phyloP scores from a whole-genome alignment of 2,888 invertebrate species.

The Drosophila borealis region DNA sequence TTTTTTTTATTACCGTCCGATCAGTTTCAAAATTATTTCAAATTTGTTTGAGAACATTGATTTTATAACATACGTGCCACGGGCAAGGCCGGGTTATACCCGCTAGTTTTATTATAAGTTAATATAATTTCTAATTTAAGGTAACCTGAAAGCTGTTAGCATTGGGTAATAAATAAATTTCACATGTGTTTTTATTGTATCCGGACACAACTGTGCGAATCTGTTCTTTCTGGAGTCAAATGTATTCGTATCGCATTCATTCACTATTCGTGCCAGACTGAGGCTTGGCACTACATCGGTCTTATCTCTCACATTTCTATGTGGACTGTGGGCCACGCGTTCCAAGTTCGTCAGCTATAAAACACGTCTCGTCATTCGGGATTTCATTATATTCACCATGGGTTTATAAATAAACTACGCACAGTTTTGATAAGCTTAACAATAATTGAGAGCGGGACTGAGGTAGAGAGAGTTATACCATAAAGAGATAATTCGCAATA shows the following conservation, averaged over 20 bases:
- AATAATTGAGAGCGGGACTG: neutral
- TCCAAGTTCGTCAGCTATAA: constrained; percentile 48
- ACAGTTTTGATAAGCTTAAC: neutral
- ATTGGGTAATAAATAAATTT: neutral
- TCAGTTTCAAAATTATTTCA: too few relatives aligned
- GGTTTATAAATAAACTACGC: constrained; percentile 50
- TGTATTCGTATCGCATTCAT: constrained; percentile 30
- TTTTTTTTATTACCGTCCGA: too few relatives aligned
- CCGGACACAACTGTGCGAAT: constrained; percentile 12
- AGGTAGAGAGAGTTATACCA: neutral
- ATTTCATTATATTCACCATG: constrained; percentile 1
- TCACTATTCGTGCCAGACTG: constrained; percentile 26
- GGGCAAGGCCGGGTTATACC: too few relatives aligned
- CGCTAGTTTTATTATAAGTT: too few relatives aligned
- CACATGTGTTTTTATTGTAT: constrained; percentile 1
- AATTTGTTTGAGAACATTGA: too few relatives aligned
- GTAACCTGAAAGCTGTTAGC: too few relatives aligned
- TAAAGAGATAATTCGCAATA: neutral
- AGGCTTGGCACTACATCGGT: constrained; percentile 7
- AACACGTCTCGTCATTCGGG: constrained; percentile 36
- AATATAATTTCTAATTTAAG: too few relatives aligned
- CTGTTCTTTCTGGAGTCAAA: constrained; percentile 3
- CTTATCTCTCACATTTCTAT: constrained; percentile 19
- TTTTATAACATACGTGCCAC: too few relatives aligned
- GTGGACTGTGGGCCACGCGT: constrained; percentile 26